Conservation (phyloP, 2,888 invertebrate species). For the Brachynemurus nebulosus region DNA sequence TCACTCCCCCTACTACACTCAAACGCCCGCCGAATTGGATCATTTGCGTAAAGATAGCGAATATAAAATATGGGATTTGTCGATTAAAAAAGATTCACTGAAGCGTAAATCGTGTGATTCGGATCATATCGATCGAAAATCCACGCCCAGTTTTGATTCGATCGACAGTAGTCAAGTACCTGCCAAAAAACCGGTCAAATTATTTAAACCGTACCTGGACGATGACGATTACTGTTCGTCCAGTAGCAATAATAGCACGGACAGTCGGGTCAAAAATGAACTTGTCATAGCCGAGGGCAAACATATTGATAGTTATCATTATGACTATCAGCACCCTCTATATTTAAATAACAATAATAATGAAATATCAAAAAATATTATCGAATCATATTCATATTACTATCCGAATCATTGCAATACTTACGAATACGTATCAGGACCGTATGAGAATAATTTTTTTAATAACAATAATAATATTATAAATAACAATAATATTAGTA, state of each 20-base stretch:
- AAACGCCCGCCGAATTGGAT: neutral
- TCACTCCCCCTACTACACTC: neutral
- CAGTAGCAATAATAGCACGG: slow-evolving; percentile 8
- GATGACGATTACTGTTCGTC: slow-evolving; percentile 41
- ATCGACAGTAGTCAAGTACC: slow-evolving; percentile 6
- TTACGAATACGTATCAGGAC: neutral
- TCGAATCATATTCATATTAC: neutral
- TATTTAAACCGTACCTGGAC: slow-evolving; percentile 63
- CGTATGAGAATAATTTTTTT: neutral
- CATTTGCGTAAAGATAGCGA: neutral
- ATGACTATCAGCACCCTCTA: slow-evolving; percentile 5
- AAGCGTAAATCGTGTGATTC: too few relatives aligned
- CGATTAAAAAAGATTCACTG: slow-evolving; percentile 23
- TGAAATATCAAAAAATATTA: neutral
- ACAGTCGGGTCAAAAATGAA: slow-evolving; percentile 7
- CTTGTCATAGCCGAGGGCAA: slow-evolving; percentile 10
- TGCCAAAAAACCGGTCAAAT: slow-evolving; percentile 48
- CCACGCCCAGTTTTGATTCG: neutral
- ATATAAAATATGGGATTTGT: slow-evolving; percentile 23
- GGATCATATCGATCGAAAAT: slow-evolving; percentile 14
- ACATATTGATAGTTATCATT: too few relatives aligned
- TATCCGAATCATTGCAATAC: neutral
- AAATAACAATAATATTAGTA: neutral
- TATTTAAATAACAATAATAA: slow-evolving; percentile 11
- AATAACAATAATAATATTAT: slow-evolving; percentile 2